Evolutionary conservation across 2,113 vertebrate species (phyloP).

Genomic region (Amphiprion percula): DNA sequence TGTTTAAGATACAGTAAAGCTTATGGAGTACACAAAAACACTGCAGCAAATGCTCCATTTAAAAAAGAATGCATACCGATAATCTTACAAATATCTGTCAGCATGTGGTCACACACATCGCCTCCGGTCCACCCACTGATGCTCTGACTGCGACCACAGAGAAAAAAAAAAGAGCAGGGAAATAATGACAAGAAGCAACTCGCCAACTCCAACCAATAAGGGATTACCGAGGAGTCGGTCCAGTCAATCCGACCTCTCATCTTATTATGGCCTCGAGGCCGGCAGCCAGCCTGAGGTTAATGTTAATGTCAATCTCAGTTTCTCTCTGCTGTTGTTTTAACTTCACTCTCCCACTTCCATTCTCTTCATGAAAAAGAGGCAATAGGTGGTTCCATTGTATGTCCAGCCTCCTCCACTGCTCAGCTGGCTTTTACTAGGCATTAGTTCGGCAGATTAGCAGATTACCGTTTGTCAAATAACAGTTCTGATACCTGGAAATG

Average conservation of each 20-base stretch:
- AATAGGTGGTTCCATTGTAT: not conserved
- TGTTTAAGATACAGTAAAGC: slow-evolving; percentile 5
- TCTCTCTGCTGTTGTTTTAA: slow-evolving; percentile 21
- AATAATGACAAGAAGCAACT: slow-evolving; percentile 50
- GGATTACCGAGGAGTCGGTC: slow-evolving; percentile 35
- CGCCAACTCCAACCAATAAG: slow-evolving; percentile 35
- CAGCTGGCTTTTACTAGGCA: not conserved
- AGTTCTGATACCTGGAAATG: not conserved
- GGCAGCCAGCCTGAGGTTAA: slow-evolving; percentile 34
- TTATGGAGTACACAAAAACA: not conserved
- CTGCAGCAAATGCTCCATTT: not conserved
- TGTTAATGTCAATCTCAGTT: slow-evolving; percentile 33
- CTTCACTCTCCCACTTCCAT: not conserved
- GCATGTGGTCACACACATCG: not conserved
- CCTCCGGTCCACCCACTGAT: not conserved
- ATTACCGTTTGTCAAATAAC: slow-evolving; percentile 1
- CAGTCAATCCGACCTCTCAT: slow-evolving; percentile 41
- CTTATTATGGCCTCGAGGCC: slow-evolving; percentile 23
- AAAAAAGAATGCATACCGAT: slow-evolving; percentile 1
- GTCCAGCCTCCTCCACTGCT: not conserved
- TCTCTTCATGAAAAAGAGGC: not conserved
- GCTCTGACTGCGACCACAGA: slow-evolving; percentile 24
- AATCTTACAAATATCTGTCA: not conserved
- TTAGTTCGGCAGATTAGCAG: not conserved
- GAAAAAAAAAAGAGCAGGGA: not conserved